These are phyloP conservation scores for Microcebus tavaratra DNA, from an alignment of 2,113 vertebrate genomes.

Conservation along the genomic window DNA sequence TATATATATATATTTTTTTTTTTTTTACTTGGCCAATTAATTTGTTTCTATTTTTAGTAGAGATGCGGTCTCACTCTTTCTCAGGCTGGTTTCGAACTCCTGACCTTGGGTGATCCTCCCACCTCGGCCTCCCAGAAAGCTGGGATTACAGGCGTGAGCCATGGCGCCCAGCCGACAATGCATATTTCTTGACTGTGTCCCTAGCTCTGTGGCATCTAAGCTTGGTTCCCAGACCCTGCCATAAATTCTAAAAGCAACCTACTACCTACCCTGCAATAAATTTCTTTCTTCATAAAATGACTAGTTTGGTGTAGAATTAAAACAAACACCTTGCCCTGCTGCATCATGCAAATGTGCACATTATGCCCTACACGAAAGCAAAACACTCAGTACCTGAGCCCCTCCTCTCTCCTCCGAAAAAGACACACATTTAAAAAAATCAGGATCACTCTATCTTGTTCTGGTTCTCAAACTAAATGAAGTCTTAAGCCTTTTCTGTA, in stretches of 20 bases:
- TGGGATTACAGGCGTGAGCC: too few relatives aligned
- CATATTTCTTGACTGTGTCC: background rate
- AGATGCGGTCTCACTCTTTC: too few relatives aligned
- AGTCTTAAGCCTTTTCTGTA: background rate
- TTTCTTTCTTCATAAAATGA: background rate
- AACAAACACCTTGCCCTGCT: background rate
- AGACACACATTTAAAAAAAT: background rate
- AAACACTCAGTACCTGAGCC: background rate
- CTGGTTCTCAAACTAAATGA: background rate
- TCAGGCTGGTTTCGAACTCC: too few relatives aligned
- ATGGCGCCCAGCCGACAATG: too few relatives aligned
- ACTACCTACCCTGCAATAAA: background rate
- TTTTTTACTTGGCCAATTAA: too few relatives aligned
- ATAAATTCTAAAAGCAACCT: slow-evolving; percentile 21
- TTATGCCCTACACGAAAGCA: background rate
- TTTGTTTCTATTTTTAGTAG: too few relatives aligned
- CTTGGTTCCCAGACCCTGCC: background rate
- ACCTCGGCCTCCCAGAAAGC: too few relatives aligned
- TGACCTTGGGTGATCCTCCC: too few relatives aligned
- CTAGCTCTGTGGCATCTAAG: background rate
- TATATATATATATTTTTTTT: too few relatives aligned
- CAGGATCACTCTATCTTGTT: background rate
- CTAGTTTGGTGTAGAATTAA: slow-evolving; percentile 14
- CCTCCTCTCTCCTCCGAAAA: background rate
- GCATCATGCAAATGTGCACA: background rate